These are phyloP conservation scores for Orthosia cruda DNA, from an alignment of 2,888 invertebrate species.

Conservation along the genomic window DNA sequence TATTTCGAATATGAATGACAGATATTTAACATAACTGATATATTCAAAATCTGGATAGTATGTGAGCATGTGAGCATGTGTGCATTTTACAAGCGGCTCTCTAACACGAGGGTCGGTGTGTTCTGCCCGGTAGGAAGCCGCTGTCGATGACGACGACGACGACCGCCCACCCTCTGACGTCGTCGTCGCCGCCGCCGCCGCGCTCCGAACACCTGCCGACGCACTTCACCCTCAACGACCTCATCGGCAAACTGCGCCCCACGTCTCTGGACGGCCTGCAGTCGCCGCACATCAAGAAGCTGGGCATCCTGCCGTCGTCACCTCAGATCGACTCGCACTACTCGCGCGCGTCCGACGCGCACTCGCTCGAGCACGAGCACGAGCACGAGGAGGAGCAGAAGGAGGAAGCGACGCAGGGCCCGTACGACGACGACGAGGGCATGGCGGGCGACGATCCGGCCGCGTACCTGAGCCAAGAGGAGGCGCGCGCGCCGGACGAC, in stretches of 20 bases:
- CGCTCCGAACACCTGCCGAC: slow-evolving; percentile 91
- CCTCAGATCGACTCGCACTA: slow-evolving; percentile 92
- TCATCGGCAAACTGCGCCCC: slow-evolving; percentile 91
- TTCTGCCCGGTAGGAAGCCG: slow-evolving; percentile 88
- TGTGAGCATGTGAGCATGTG: slow-evolving; percentile 19
- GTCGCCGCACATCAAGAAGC: slow-evolving; percentile 88
- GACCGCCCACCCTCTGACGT: slow-evolving; percentile 91
- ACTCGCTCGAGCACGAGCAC: slow-evolving; percentile 86
- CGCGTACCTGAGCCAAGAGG: slow-evolving; percentile 87
- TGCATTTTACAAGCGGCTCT: slow-evolving; percentile 75
- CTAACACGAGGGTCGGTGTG: slow-evolving; percentile 85
- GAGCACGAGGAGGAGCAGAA: slow-evolving; percentile 86
- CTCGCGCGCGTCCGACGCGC: slow-evolving; percentile 90
- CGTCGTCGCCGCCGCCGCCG: slow-evolving; percentile 91
- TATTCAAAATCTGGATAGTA: slow-evolving; percentile 6
- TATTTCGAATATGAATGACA: background rate
- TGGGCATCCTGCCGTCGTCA: slow-evolving; percentile 89
- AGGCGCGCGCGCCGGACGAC: slow-evolving; percentile 87
- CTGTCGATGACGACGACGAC: slow-evolving; percentile 92
- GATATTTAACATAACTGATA: slow-evolving; percentile 18
- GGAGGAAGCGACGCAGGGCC: slow-evolving; percentile 92
- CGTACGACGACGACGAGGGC: slow-evolving; percentile 92
- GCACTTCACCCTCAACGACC: slow-evolving; percentile 91
- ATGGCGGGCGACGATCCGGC: slow-evolving; percentile 92
- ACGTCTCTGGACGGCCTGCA: slow-evolving; percentile 89